These are phyloP conservation scores for Criorhina ranunculi DNA, from an alignment of 2,888 invertebrate genomes.

Conservation along the genomic window DNA sequence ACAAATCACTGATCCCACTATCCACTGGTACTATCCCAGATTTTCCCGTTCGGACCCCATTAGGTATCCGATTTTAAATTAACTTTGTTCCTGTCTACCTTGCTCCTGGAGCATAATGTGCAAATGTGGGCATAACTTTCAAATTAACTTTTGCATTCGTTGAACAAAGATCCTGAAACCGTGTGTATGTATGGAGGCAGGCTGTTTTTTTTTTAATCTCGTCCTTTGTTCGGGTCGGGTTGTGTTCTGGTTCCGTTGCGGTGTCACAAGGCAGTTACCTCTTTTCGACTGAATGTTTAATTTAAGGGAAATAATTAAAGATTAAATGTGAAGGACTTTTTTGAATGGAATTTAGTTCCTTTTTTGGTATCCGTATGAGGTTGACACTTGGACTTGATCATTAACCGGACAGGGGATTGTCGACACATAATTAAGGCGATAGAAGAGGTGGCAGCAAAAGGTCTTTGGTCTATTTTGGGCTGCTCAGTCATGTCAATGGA, in stretches of 20 bases:
- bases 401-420: slow-evolving; percentile 38
- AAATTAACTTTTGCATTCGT: slow-evolving; percentile 74
- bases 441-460: background rate
- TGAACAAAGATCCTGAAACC: slow-evolving; percentile 24
- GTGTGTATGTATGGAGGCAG: background rate
- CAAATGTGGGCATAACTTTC: slow-evolving; percentile 73
- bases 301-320: slow-evolving; percentile 68
- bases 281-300: slow-evolving; percentile 50
- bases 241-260: slow-evolving; percentile 32
- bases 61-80: slow-evolving; percentile 70
- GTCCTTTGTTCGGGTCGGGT: slow-evolving; percentile 31
- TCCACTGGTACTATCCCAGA: slow-evolving; percentile 39
- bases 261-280: slow-evolving; percentile 49
- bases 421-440: slow-evolving; percentile 48
- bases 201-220: slow-evolving; percentile 16
- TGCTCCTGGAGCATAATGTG: slow-evolving; percentile 60
- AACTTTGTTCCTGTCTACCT: slow-evolving; percentile 58
- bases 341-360: slow-evolving; percentile 21
- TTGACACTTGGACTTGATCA: slow-evolving; percentile 36
- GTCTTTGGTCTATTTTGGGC: too few species aligned
- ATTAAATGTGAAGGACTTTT: slow-evolving; percentile 45
- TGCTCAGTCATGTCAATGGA: too few species aligned
- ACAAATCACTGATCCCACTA: slow-evolving; percentile 67
- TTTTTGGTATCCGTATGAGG: slow-evolving; percentile 10
- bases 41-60: slow-evolving; percentile 56